phyloP scores from a whole-genome alignment of 2,797 vertebrate genomes.

The Macropus fuliginosus region DNA sequence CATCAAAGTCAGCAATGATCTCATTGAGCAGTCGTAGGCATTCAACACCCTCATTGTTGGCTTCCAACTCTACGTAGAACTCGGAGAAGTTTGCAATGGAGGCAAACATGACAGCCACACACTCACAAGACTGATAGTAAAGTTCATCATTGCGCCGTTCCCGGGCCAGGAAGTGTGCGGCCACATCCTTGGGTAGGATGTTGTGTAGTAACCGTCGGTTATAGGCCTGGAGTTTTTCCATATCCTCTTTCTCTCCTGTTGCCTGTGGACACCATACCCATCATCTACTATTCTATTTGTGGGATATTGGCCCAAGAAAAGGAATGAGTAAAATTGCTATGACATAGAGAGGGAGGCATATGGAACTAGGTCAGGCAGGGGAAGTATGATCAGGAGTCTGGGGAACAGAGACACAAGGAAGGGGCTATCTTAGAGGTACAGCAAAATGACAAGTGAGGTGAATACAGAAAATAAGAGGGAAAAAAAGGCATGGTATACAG shows the following conservation, averaged over 20 bases:
- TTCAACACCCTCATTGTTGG: conserved; percentile 97
- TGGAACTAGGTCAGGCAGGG: conserved; percentile 36
- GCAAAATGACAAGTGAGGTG: neutral
- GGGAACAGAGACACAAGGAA: neutral
- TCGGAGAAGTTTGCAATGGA: conserved; percentile 98
- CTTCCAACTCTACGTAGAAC: conserved; percentile 97
- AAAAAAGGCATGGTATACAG: neutral
- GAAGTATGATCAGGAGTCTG: neutral
- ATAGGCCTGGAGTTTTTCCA: conserved; percentile 98
- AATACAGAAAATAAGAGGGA: neutral
- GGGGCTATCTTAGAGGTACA: conserved; percentile 14
- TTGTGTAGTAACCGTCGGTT: conserved; percentile 96
- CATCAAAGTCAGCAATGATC: conserved; percentile 97
- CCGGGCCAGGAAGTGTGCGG: conserved; percentile 93
- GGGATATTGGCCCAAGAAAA: conserved; percentile 3
- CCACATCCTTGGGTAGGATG: conserved; percentile 96
- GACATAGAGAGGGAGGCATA: conserved; percentile 25
- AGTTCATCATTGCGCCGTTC: conserved; percentile 95
- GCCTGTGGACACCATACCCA: conserved; percentile 86
- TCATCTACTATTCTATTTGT: conserved; percentile 45
- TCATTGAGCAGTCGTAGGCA: conserved; percentile 96
- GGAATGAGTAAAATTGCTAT: neutral
- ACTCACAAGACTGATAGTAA: conserved; percentile 97
- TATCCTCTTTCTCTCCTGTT: conserved; percentile 97
- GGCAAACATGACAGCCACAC: conserved; percentile 97